Percentiles rank a stretch among this genome's conserved stretches.
These are phyloP conservation scores for Mastacembelus armatus DNA, from an alignment of 2,797 vertebrate species.

Conservation along the genomic window DNA sequence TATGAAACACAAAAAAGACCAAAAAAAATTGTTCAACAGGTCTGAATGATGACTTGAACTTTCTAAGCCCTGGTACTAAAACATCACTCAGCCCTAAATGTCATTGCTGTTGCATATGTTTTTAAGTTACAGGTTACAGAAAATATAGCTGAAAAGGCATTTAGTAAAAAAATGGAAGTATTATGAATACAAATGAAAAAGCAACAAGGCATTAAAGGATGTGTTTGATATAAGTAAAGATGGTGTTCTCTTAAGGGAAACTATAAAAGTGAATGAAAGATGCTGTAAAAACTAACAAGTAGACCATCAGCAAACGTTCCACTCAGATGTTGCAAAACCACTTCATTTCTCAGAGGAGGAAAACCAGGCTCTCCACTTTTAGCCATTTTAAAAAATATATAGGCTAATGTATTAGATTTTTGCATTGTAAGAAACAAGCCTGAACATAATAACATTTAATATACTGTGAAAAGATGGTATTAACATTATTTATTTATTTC, in stretches of 20 bases:
- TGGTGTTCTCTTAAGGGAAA: neutral
- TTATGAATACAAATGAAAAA: neutral
- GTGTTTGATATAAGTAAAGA: too few relatives aligned
- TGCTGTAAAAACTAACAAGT: neutral
- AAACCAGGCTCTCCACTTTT: neutral
- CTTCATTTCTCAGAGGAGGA: neutral
- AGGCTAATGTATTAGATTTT: too few relatives aligned
- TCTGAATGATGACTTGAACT: neutral
- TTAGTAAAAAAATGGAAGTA: neutral
- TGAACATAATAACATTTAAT: too few relatives aligned
- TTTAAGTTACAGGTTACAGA: neutral
- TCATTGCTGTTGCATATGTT: neutral
- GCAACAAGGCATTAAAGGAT: neutral
- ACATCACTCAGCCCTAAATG: neutral
- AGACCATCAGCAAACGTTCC: neutral
- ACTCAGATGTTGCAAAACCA: neutral
- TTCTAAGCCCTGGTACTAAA: neutral
- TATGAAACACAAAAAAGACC: neutral
- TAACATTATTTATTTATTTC: too few relatives aligned
- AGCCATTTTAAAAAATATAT: too few relatives aligned
- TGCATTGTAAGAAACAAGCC: too few relatives aligned
- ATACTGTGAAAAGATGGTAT: too few relatives aligned
- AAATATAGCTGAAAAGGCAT: too few relatives aligned
- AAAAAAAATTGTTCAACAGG: neutral
- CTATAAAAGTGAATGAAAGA: neutral